These are phyloP conservation scores for Eustalomyia histrio DNA, from an alignment of 2,888 invertebrate genomes.

Conservation along the genomic window DNA sequence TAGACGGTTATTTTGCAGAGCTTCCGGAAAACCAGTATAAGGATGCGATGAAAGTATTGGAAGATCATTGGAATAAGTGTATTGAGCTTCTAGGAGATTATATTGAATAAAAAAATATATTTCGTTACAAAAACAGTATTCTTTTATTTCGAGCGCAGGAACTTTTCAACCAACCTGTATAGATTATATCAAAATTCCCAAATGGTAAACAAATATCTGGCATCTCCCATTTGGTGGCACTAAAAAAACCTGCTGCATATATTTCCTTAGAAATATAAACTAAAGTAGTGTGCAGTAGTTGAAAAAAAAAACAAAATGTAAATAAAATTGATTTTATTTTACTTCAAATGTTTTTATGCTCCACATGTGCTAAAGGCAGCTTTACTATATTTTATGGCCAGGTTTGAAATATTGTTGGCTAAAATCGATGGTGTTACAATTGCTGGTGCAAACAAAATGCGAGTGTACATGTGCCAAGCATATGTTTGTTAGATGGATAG, in stretches of 20 bases:
- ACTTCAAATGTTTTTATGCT: slow-evolving; percentile 16
- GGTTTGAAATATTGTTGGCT: neutral
- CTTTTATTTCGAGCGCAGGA: too few species aligned
- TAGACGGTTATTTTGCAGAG: too few species aligned
- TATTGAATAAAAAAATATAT: too few species aligned
- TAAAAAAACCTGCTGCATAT: neutral
- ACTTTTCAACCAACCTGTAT: too few species aligned
- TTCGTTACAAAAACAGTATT: too few species aligned
- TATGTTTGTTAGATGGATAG: neutral
- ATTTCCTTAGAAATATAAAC: neutral
- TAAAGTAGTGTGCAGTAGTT: neutral
- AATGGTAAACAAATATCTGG: neutral
- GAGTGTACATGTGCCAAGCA: neutral
- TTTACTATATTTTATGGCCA: neutral
- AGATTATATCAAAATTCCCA: too few species aligned
- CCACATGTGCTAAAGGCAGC: slow-evolving; percentile 42
- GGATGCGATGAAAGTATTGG: too few species aligned
- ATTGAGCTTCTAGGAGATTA: too few species aligned
- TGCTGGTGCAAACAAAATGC: neutral
- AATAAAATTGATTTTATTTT: slow-evolving; percentile 5
- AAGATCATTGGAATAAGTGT: too few species aligned
- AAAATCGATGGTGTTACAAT: neutral
- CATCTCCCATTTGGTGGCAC: neutral
- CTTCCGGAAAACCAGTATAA: too few species aligned
- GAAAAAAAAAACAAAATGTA: slow-evolving; percentile 10